Evolutionary conservation across 92 coral and sea anemone species (phyloP).

Genomic region (Hydrozoanthus gracilis): DNA sequence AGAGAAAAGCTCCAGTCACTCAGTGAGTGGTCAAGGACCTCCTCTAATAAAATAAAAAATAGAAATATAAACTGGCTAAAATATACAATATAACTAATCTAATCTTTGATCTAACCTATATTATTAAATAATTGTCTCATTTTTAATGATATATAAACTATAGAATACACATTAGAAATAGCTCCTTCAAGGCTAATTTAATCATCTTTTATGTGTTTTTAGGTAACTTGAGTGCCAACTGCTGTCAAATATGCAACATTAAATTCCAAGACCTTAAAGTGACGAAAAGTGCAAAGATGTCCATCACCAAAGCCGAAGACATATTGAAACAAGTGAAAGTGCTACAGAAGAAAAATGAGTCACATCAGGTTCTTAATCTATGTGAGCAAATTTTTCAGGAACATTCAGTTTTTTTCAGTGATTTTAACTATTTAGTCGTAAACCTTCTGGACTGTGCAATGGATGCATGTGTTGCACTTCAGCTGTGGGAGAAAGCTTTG

Average conservation of each 20-base stretch:
- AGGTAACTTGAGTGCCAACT: slow-evolving; percentile 30
- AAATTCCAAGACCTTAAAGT: slow-evolving; percentile 23
- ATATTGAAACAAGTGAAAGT: slow-evolving; percentile 54
- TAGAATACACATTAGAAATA: too few species aligned
- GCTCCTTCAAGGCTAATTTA: too few species aligned
- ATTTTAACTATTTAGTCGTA: slow-evolving; percentile 65
- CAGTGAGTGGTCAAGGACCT: too few species aligned
- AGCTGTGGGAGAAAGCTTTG: slow-evolving; percentile 80
- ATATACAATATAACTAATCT: too few species aligned
- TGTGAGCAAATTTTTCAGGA: slow-evolving; percentile 70
- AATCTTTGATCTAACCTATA: too few species aligned
- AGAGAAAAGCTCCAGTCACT: too few species aligned
- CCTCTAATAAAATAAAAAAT: too few species aligned
- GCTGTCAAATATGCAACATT: slow-evolving; percentile 58
- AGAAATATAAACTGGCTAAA: too few species aligned
- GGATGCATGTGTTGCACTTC: slow-evolving; percentile 80
- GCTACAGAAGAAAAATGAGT: slow-evolving; percentile 36
- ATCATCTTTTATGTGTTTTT: neutral
- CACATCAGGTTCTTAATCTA: slow-evolving; percentile 53
- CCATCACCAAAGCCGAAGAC: slow-evolving; percentile 46
- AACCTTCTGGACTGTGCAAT: slow-evolving; percentile 79
- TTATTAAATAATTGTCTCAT: too few species aligned
- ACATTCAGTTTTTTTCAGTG: slow-evolving; percentile 59
- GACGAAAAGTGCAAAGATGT: slow-evolving; percentile 31
- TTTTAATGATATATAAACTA: too few species aligned